Base-by-base conservation (phyloP, 2,888 invertebrate species). In the Odontothrips loti region DNA sequence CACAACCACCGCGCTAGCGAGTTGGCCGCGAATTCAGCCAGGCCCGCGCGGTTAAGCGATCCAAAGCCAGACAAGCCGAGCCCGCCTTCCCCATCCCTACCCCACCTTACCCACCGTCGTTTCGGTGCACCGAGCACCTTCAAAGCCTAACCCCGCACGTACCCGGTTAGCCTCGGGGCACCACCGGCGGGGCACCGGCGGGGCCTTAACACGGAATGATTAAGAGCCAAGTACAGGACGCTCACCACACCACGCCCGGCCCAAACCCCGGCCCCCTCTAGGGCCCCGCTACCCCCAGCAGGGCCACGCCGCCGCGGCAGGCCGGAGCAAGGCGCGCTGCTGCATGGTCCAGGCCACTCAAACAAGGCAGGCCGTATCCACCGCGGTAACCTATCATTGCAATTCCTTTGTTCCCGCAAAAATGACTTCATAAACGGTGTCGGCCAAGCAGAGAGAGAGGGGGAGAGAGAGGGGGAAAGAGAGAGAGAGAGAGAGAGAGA, bases 381-480 rank as follows among this genome's bases (percentile, higher is more conserved):
- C 68, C 68, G 68, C 27, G 23, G 68, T 12, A 75, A 75, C 68
- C 68, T 75, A 75, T 75, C 68, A 75, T 75, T 75, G 68, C 68
- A 75, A 75, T 75, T 75, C 68, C 68, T 75, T 75, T 75, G 68
- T 75, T 75, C 68, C 68, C 27, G 68, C 68, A 75, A 75, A 75
- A 75, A 75, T 75, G 68, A 75, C 68, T 75, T 75, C 68, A 75
- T 75, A 75, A 75, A 75, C 68, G 68, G 27, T 27, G 68, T 75
- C 68, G 68, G 68, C 23, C 23, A 27, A 82, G 82, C 58, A 78
- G 80, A 51, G 48, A 82, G 80, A 83, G 84, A 84, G 81, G 83
- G 83, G 83, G 83, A 78, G 82, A 80, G 84, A 83, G 85, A 85
- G 84, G 85, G 83, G 83, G 82, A 68, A 82, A 80, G 84, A 83